phyloP scores from a whole-genome alignment of 2,888 invertebrate species.

The Diloba caeruleocephala region DNA sequence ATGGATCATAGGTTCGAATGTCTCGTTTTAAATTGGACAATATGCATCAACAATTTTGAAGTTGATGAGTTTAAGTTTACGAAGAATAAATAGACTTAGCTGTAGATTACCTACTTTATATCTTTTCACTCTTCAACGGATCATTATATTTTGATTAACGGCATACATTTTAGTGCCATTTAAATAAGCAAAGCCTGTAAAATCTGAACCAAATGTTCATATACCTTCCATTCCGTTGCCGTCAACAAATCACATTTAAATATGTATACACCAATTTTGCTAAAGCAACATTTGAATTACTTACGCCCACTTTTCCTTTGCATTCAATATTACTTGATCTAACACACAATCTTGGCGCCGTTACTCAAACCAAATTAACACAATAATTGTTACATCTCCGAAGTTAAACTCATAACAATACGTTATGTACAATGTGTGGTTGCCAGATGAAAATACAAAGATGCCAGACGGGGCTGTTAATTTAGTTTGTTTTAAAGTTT shows the following conservation, averaged over 20 bases:
- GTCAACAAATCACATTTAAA: not conserved
- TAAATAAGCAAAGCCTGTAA: too few species aligned
- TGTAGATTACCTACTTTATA: too few species aligned
- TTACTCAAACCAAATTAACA: slow-evolving; percentile 44
- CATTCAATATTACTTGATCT: slow-evolving; percentile 30
- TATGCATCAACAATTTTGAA: slow-evolving; percentile 4
- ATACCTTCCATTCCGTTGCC: not conserved
- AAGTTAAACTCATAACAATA: slow-evolving; percentile 48
- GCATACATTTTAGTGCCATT: too few species aligned
- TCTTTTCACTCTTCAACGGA: too few species aligned
- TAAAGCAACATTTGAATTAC: not conserved
- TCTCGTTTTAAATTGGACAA: slow-evolving; percentile 28
- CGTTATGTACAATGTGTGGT: slow-evolving; percentile 31
- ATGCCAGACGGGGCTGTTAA: not conserved
- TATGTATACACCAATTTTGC: not conserved
- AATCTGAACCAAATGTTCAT: too few species aligned
- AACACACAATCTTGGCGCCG: slow-evolving; percentile 36
- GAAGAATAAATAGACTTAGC: too few species aligned
- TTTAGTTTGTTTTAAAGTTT: too few species aligned
- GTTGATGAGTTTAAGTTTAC: too few species aligned
- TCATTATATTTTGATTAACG: too few species aligned
- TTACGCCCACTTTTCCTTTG: slow-evolving; percentile 19
- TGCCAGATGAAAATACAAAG: slow-evolving; percentile 11
- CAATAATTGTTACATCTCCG: slow-evolving; percentile 47
- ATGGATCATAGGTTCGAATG: slow-evolving; percentile 24